Conservation (phyloP, 2,888 invertebrate species). For the Hirtodrosophila confusa region DNA sequence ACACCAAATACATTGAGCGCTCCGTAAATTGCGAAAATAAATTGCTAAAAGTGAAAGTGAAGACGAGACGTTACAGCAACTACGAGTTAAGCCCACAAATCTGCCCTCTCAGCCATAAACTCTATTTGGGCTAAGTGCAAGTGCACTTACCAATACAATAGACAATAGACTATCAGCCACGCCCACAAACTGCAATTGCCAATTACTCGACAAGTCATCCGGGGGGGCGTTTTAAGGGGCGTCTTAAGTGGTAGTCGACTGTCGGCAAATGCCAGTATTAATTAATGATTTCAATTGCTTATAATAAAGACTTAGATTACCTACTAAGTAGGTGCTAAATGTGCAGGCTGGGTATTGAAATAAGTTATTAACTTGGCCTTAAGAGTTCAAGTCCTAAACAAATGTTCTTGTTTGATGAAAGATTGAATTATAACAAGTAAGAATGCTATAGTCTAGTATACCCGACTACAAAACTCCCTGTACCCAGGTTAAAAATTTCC, state of each 20-base stretch:
- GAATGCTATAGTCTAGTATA: too few relatives aligned
- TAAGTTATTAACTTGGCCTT: too few relatives aligned
- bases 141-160: slow-evolving; percentile 14
- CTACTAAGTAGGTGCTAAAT: slow-evolving; percentile 10
- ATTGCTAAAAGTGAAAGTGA: slow-evolving; percentile 69
- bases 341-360: not conserved
- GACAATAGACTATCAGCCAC: slow-evolving; percentile 33
- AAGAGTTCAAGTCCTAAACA: too few relatives aligned
- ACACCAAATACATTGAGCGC: slow-evolving; percentile 4
- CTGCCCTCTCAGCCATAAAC: slow-evolving; percentile 4
- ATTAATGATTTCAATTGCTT: slow-evolving; percentile 42
- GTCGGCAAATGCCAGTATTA: slow-evolving; percentile 36
- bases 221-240: slow-evolving; percentile 38
- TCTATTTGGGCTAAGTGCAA: slow-evolving; percentile 6
- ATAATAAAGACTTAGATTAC: slow-evolving; percentile 2
- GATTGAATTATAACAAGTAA: too few relatives aligned
- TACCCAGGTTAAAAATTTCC: too few relatives aligned
- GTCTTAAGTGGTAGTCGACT: slow-evolving; percentile 8
- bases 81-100: not conserved
- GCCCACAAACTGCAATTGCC: slow-evolving; percentile 22
- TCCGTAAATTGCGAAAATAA: slow-evolving; percentile 57
- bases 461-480: too few relatives aligned
- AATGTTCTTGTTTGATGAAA: too few relatives aligned
- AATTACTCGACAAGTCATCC: slow-evolving; percentile 10
- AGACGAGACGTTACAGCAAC: slow-evolving; percentile 4